Percentiles rank a stretch among this genome's conserved stretches.
These are phyloP conservation scores for Drosophila ambigua DNA, from an alignment of 1,140 invertebrate genomes.

Conservation along the genomic window DNA sequence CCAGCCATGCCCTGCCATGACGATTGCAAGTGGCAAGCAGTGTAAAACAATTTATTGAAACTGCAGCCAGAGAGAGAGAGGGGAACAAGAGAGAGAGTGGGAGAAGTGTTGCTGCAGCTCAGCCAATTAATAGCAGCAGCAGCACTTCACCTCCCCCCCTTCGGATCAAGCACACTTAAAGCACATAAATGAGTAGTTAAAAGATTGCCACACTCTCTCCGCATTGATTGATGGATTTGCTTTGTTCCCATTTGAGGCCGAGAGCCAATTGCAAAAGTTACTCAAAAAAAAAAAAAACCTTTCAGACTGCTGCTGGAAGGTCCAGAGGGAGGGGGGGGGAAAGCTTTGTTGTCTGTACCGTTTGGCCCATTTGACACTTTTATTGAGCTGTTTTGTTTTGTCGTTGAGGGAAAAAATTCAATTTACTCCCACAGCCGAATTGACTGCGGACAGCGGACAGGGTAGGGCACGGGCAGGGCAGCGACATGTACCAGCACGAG, in stretches of 20 bases:
- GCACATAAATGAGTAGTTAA: constrained; percentile 59
- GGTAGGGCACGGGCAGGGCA: too few species aligned
- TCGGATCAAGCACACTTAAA: constrained; percentile 21
- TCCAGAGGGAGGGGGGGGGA: background rate
- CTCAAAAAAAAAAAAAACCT: too few species aligned
- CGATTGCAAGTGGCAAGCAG: constrained; percentile 17
- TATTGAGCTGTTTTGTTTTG: constrained; percentile 64
- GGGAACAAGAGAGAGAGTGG: constrained; percentile 10
- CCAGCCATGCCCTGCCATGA: background rate
- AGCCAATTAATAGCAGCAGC: constrained; percentile 47
- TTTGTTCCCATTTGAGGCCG: constrained; percentile 32
- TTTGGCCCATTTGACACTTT: constrained; percentile 45
- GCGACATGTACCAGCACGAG: constrained; percentile 23
- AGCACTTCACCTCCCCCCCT: background rate
- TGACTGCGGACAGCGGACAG: constrained; percentile 5
- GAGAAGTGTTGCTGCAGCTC: constrained; percentile 16
- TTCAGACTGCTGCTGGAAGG: background rate
- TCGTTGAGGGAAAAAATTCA: constrained; percentile 52
- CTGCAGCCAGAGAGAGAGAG: constrained; percentile 7
- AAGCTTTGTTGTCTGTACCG: background rate
- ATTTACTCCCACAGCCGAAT: constrained; percentile 44
- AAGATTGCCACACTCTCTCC: constrained; percentile 53
- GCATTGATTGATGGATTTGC: constrained; percentile 54
- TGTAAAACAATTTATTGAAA: constrained; percentile 52
- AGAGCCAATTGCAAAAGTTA: constrained; percentile 36